Base-by-base conservation (phyloP, 2,113 vertebrate genomes). In the Panthera tigris region DNA sequence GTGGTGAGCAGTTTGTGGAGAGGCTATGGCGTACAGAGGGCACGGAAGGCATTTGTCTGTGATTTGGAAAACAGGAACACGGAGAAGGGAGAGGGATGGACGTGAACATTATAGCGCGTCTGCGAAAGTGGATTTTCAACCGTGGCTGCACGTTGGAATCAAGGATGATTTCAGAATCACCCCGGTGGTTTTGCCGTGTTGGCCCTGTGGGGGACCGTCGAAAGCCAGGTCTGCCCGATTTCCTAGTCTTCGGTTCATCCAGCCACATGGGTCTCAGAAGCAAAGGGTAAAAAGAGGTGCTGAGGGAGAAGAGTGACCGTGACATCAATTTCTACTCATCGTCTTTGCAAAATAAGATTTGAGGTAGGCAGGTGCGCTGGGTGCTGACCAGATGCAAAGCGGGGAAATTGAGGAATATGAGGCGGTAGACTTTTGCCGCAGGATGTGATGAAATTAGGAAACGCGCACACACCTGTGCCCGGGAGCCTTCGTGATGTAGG, bases 131-230 rank as follows among this genome's bases (percentile, higher is more conserved):
- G 14, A 15, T 74, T 95, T 83, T 11, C 65, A 48, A 11, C 23
- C 1, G 15, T 57, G 4, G 36, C 23, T 15, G 36, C 10, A 12
- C 36, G 2, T 9, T 55, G 5, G 81, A 55, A 83, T 95, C 55
- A 68, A 91, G 52, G 48, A 25, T 19, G 36, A 76, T 81, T 95
- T 52, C 45, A 66, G 81, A 93, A 27, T 76, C 71, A 36, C 33
- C 23, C 16, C 39, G 91, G 48, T 73, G 45, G 91, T 86, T 94
- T 52, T 73, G 71, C 68, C 50, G 5, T 52, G 73, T 3, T 33
- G 36, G 21, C 19, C 33, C 16, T 0, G 1, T 27, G 39, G 68
- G 50, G 14, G 81, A 52, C 13, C 18, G 1, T 39, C 33, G 14
- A 18, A 36, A 65, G 45, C 36, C 55, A 74, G 6, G 25, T 31